phyloP scores from a whole-genome alignment of 2,888 invertebrate species.

The Gymnosoma rotundatum region DNA sequence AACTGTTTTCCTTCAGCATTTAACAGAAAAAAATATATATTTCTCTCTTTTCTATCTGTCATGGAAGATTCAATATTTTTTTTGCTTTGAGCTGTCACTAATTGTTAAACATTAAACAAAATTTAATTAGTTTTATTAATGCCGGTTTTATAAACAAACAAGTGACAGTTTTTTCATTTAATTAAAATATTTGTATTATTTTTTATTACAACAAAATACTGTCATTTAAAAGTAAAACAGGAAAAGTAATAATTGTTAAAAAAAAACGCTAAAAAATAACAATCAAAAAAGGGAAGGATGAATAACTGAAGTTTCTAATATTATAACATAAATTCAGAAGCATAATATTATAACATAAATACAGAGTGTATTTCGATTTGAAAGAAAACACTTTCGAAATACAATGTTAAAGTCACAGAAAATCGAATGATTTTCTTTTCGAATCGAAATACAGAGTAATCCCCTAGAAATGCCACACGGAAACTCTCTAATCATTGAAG shows the following conservation, averaged over 20 bases:
- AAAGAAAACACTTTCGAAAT: too few species aligned
- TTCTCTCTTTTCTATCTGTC: constrained; percentile 51
- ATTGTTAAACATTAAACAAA: constrained; percentile 53
- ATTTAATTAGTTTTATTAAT: constrained; percentile 49
- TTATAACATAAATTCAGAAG: too few species aligned
- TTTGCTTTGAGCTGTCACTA: constrained; percentile 52
- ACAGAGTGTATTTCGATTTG: too few species aligned
- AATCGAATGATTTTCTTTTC: too few species aligned
- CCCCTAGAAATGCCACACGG: too few species aligned
- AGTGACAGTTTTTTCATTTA: constrained; percentile 59
- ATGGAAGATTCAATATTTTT: constrained; percentile 52
- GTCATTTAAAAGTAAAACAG: constrained; percentile 37
- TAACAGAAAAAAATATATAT: constrained; percentile 30
- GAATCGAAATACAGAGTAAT: too few species aligned
- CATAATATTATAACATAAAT: too few species aligned
- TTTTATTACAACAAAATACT: constrained; percentile 38
- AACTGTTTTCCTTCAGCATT: constrained; percentile 26
- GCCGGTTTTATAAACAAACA: constrained; percentile 39
- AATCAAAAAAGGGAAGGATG: too few species aligned
- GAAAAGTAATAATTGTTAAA: neutral
- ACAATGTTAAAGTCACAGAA: too few species aligned
- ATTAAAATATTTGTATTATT: constrained; percentile 55
- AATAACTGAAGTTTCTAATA: too few species aligned
- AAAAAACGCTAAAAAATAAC: too few species aligned
- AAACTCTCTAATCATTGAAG: too few species aligned